Percentiles rank a stretch among this genome's conserved stretches.
Evolutionary conservation across 2,888 invertebrate species (phyloP).

Genomic region (Brachyptera risi): DNA sequence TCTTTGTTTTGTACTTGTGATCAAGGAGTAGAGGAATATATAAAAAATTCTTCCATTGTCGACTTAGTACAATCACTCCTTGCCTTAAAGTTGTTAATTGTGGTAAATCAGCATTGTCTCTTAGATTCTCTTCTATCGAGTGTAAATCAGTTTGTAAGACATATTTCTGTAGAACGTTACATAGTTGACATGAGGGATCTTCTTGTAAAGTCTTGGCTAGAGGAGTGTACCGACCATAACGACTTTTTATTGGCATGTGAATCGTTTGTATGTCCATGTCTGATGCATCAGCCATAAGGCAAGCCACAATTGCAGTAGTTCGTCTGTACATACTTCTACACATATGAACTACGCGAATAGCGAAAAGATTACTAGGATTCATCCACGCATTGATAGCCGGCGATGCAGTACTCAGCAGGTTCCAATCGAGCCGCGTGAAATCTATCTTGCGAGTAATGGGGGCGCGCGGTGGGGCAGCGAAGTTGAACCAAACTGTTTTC

Average conservation of each 20-base stretch:
- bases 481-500: constrained; percentile 93
- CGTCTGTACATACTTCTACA: constrained; percentile 74
- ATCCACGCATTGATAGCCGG: constrained; percentile 98
- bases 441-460: constrained; percentile 93
- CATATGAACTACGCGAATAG: constrained; percentile 77
- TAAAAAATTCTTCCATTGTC: constrained; percentile 95
- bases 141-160: constrained; percentile 65
- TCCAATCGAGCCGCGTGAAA: constrained; percentile 93
- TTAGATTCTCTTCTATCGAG: constrained; percentile 73
- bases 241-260: constrained; percentile 66
- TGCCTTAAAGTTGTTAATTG: constrained; percentile 83
- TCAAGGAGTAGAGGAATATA: constrained; percentile 89
- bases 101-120: constrained; percentile 74
- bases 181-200: constrained; percentile 92
- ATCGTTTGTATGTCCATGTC: constrained; percentile 76
- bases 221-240: constrained; percentile 83
- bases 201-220: constrained; percentile 87
- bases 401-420: constrained; percentile 89
- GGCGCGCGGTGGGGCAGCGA: constrained; percentile 92
- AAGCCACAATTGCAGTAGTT: constrained; percentile 84
- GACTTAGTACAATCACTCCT: constrained; percentile 91
- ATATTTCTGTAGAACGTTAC: constrained; percentile 81
- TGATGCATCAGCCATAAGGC: constrained; percentile 90
- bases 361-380: constrained; percentile 89
- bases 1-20: constrained; percentile 82